Evolutionary conservation across 1,140 invertebrate genomes (phyloP), one percentile per base, ranked within the genome.

Genomic region (Drosophila mauritiana): DNA sequence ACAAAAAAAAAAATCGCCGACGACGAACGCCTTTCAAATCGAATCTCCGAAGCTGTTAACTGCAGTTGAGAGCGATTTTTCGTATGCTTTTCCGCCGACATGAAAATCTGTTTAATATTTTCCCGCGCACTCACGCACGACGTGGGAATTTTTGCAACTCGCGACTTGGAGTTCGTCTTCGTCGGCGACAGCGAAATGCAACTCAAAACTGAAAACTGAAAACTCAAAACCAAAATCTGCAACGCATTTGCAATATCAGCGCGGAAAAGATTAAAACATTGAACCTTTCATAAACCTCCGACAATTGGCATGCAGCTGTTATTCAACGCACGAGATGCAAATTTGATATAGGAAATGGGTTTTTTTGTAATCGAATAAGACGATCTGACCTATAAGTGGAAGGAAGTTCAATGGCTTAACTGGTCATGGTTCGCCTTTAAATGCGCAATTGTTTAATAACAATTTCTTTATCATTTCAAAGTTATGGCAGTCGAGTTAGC

Each of bases 21-120:
- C 65, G 76, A 73, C 78, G 83, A 86, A 73, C 84, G 84, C 84
- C 83, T 88, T 88, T 88, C 84, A 88, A 88, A 89, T 88, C 76
- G 72, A 78, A 82, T 78, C 51, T 70, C 76, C 73, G 67, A 77
- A 76, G 69, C 75, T 83, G 84, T 85, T 85, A 85, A 80, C 76
- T 85, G 81, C 78, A 63, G 48, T 78, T 64, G 75, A 85, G 73
- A 79, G 75, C 58, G 58, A 51, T 58, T 75, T 75, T 68, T 61
- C 64, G 61, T 65, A 68, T 65, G 64, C 65, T 65, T 65, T 56
- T 22, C 59, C 57, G 43, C 48, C 25, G 45, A 53, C 45, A 55
- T 49, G 58, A 46, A 78, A 83, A 80, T 80, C 80, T 84, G 73
- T 80, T 89, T 80, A 78, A 90, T 84, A 80, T 90, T 89, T 89